Evolutionary conservation across 2,888 invertebrate species (phyloP).

Genomic region (Drosophila niveifrons): DNA sequence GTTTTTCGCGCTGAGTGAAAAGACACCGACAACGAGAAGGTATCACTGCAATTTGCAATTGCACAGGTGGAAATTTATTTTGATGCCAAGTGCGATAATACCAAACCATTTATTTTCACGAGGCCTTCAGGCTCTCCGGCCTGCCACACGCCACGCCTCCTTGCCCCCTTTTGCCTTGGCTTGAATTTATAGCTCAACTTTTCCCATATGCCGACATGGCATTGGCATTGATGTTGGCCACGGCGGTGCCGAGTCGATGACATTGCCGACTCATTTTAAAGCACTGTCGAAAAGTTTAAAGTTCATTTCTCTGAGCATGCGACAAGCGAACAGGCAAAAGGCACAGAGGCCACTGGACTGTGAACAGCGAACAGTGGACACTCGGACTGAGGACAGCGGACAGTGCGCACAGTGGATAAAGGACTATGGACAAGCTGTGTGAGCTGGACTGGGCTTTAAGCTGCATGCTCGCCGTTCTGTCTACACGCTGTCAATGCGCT

Average conservation of each 20-base stretch:
- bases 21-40: constrained; percentile 46
- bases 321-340: background rate
- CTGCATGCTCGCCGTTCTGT: constrained; percentile 62
- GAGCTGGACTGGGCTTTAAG: constrained; percentile 50
- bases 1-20: constrained; percentile 61
- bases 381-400: background rate
- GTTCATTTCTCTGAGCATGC: constrained; percentile 53
- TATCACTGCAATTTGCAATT: constrained; percentile 82
- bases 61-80: constrained; percentile 83
- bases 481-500: constrained; percentile 77
- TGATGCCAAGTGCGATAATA: constrained; percentile 80
- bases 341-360: constrained; percentile 19
- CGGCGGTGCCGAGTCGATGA: constrained; percentile 53
- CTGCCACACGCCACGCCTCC: background rate
- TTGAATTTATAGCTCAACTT: constrained; percentile 53
- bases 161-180: constrained; percentile 14
- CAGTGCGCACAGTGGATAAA: constrained; percentile 10
- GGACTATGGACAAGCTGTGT: constrained; percentile 26
- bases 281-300: constrained; percentile 63
- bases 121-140: constrained; percentile 21
- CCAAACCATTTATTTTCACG: constrained; percentile 72
- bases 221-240: constrained; percentile 58
- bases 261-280: constrained; percentile 50
- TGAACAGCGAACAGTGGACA: constrained; percentile 20
- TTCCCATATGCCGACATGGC: constrained; percentile 40